Percentiles rank a stretch among this genome's conserved stretches.
Evolutionary conservation across 30 jellyfish, hydroid and myxozoan genomes (phyloP).

Genomic region (Aurelia aurita complex sp. Pacific): DNA sequence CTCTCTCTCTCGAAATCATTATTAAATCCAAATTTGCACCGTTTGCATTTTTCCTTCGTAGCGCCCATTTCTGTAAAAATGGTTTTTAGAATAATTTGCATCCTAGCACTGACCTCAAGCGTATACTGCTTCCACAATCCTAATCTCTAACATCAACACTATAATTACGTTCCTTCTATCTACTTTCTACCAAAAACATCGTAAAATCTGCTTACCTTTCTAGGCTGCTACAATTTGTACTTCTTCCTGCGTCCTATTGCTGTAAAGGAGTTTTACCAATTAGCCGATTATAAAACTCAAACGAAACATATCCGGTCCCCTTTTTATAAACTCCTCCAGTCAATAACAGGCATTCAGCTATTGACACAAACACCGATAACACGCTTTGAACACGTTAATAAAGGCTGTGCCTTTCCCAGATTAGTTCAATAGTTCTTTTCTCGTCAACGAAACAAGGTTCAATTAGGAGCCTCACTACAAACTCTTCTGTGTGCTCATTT

Average conservation of each 20-base stretch:
- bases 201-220: too few species aligned
- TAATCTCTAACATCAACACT: too few species aligned
- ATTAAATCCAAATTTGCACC: too few species aligned
- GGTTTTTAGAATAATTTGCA: too few species aligned
- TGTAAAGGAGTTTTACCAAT: background rate
- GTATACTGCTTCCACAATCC: too few species aligned
- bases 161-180: too few species aligned
- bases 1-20: too few species aligned
- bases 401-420: slow-evolving; percentile 39
- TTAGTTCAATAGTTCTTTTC: slow-evolving; percentile 18
- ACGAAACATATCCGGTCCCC: background rate
- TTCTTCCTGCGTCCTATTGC: background rate
- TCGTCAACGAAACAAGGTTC: background rate
- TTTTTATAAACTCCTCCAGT: background rate
- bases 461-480: slow-evolving; percentile 17
- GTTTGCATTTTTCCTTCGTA: too few species aligned
- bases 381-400: slow-evolving; percentile 44
- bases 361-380: background rate
- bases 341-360: slow-evolving; percentile 23
- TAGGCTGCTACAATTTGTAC: too few species aligned
- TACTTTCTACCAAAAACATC: too few species aligned
- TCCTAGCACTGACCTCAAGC: too few species aligned
- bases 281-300: background rate
- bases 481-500: slow-evolving; percentile 34
- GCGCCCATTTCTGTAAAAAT: too few species aligned